A percentile compares a stretch with the other conserved stretches of the same genome.
phyloP scores from a whole-genome alignment of 1,140 invertebrate genomes.

The Drosophila sturtevanti region DNA sequence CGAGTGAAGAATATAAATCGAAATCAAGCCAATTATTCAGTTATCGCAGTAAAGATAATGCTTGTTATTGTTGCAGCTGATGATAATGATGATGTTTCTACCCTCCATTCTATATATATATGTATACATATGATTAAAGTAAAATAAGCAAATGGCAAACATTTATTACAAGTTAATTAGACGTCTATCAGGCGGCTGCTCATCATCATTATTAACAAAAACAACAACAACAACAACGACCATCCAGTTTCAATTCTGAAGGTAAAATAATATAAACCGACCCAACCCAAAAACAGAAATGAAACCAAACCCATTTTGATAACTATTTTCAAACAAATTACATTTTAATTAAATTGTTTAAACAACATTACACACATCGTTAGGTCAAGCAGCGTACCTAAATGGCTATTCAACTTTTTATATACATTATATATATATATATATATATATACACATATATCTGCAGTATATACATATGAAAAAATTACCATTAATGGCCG shows the following conservation, averaged over 20 bases:
- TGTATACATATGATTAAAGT: constrained; percentile 67
- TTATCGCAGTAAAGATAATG: constrained; percentile 56
- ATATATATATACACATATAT: constrained; percentile 10
- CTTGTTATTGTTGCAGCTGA: constrained; percentile 38
- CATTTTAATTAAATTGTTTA: constrained; percentile 83
- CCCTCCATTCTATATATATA: constrained; percentile 5
- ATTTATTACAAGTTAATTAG: constrained; percentile 82
- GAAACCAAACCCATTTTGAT: constrained; percentile 72
- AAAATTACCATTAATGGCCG: constrained; percentile 77
- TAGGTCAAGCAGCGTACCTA: constrained; percentile 80
- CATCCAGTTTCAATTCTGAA: constrained; percentile 18
- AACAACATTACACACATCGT: constrained; percentile 82
- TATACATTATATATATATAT: background rate
- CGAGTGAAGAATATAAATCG: constrained; percentile 18
- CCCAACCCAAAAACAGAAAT: constrained; percentile 16
- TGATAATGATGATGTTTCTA: constrained; percentile 4
- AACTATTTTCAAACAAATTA: constrained; percentile 82
- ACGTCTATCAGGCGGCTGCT: constrained; percentile 60
- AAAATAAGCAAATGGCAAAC: constrained; percentile 78
- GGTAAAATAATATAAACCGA: background rate
- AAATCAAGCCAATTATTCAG: constrained; percentile 63
- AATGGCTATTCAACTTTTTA: constrained; percentile 55
- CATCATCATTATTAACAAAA: constrained; percentile 65
- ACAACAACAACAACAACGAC: constrained; percentile 10
- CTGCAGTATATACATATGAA: constrained; percentile 15